A percentile compares a stretch with the other conserved stretches of the same genome.
Evolutionary conservation across 30 jellyfish, hydroid and myxozoan genomes (phyloP).

Genomic region (Catostylus mosaicus): DNA sequence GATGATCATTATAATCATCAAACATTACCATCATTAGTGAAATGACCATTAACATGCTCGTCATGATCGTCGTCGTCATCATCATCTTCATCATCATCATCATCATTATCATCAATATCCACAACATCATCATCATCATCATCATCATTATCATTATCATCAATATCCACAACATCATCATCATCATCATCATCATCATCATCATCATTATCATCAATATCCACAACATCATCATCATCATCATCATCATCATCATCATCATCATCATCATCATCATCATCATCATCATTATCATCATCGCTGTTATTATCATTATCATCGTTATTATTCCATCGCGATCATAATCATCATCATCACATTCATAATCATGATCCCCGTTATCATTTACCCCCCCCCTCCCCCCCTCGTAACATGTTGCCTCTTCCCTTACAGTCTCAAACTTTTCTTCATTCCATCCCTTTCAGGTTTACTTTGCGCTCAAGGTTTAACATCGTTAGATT

Average conservation of each 20-base stretch:
- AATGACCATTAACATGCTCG: background rate
- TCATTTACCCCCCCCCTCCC: background rate
- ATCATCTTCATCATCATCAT: background rate
- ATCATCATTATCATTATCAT: too few species aligned
- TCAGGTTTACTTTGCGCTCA: constrained; percentile 85
- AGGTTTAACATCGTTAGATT: constrained; percentile 67
- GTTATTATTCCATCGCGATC: too few species aligned
- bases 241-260: background rate
- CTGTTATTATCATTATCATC: background rate
- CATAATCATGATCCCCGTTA: background rate
- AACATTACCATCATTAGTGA: background rate
- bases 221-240: background rate
- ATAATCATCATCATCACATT: too few species aligned
- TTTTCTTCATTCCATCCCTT: background rate
- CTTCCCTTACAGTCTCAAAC: too few species aligned
- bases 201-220: too few species aligned
- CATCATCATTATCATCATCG: background rate
- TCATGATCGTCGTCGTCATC: background rate
- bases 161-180: background rate
- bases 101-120: background rate
- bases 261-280: background rate
- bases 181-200: too few species aligned
- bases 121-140: too few species aligned
- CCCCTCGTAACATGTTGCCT: too few species aligned
- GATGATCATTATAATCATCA: background rate